Evolutionary conservation across 2,113 vertebrate species (phyloP).

Genomic region (Aphyosemion australe): DNA sequence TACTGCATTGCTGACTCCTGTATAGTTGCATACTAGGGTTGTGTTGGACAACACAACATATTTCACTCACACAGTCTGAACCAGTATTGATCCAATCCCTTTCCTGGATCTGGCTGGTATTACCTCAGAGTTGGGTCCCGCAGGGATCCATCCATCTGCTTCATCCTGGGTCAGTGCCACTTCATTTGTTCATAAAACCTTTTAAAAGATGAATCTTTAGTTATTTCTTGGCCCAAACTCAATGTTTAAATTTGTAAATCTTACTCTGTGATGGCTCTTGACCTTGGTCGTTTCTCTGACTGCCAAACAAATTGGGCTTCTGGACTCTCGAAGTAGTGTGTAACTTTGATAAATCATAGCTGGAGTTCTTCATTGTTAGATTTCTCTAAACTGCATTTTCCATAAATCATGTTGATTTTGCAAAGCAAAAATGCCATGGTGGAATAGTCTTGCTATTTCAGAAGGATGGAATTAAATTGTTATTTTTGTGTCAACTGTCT

Average conservation of each 20-base stretch:
- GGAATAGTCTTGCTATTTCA: not conserved
- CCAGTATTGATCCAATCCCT: not conserved
- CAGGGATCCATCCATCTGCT: not conserved
- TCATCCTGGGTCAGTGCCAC: not conserved
- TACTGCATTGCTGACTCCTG: too few species aligned
- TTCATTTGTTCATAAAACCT: not conserved
- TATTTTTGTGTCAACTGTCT: too few species aligned
- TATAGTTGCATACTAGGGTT: not conserved
- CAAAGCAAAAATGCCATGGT: not conserved
- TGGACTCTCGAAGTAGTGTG: not conserved
- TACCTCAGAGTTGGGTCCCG: not conserved
- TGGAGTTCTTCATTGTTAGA: not conserved
- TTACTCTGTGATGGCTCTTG: not conserved
- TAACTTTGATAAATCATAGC: not conserved
- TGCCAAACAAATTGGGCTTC: too few species aligned
- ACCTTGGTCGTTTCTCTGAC: not conserved
- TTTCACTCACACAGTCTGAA: not conserved
- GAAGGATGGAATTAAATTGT: too few species aligned
- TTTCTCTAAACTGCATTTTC: not conserved
- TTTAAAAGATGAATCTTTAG: not conserved
- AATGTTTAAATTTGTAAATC: not conserved
- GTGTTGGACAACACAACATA: not conserved
- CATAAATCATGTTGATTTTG: not conserved
- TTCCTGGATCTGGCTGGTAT: not conserved
- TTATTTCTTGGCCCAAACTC: not conserved